A percentile compares a stretch with the other conserved stretches of the same genome.
phyloP scores from a whole-genome alignment of 2,113 vertebrate species.

The Colius striatus region DNA sequence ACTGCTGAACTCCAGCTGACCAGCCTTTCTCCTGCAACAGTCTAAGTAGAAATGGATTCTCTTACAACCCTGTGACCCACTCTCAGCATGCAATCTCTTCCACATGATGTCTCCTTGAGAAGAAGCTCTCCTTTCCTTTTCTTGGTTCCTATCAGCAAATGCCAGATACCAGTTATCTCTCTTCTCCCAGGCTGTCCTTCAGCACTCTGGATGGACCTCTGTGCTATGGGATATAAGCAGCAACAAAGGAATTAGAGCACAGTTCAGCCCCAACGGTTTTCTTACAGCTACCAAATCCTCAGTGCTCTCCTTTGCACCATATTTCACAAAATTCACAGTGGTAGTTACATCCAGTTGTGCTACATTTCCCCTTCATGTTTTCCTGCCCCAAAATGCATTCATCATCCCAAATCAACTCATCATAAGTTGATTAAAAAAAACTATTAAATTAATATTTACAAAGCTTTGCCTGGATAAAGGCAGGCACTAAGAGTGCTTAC shows the following conservation, averaged over 20 bases:
- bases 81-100: background rate
- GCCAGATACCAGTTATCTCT: background rate
- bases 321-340: background rate
- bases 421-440: background rate
- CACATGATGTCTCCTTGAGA: background rate
- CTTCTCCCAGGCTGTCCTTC: background rate
- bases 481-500: background rate
- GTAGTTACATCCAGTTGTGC: background rate
- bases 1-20: background rate
- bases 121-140: background rate
- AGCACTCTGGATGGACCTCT: background rate
- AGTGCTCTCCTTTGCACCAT: fast-evolving
- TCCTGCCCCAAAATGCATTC: background rate
- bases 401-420: background rate
- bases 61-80: background rate
- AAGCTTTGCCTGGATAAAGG: background rate
- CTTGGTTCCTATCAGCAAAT: background rate
- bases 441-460: background rate
- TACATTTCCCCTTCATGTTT: background rate
- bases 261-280: background rate
- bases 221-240: background rate
- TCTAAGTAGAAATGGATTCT: background rate
- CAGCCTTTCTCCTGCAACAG: background rate
- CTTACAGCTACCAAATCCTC: background rate
- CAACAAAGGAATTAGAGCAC: background rate